Evolutionary conservation across 2,113 vertebrate species (phyloP).

Genomic region (Aegotheles bennettii): DNA sequence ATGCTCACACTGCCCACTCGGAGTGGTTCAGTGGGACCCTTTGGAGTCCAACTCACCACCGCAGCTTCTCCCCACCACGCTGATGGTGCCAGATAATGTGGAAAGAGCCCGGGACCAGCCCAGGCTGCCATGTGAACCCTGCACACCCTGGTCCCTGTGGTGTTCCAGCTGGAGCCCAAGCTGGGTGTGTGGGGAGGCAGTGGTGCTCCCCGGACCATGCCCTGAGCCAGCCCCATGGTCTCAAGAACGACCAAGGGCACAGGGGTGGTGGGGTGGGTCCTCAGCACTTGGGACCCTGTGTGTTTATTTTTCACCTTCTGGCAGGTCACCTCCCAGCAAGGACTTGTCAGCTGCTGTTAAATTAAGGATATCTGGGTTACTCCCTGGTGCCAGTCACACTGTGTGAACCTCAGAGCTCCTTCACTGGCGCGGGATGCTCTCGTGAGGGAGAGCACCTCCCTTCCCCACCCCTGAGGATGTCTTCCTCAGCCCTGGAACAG

Average conservation of each 20-base stretch:
- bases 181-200: not conserved
- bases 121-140: too few species aligned
- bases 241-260: not conserved
- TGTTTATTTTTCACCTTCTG: not conserved
- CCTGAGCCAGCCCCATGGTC: not conserved
- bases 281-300: accelerated
- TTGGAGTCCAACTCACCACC: not conserved
- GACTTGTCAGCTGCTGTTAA: not conserved
- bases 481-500: not conserved
- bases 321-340: not conserved
- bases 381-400: not conserved
- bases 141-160: too few species aligned
- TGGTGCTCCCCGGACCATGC: not conserved
- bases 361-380: not conserved
- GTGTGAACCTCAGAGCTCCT: not conserved
- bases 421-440: not conserved
- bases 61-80: not conserved
- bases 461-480: too few species aligned
- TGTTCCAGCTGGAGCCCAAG: too few species aligned
- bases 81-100: not conserved
- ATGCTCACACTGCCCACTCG: too few species aligned
- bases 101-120: too few species aligned
- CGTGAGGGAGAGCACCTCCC: too few species aligned
- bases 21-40: not conserved
- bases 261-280: accelerated